These are phyloP conservation scores for Drosophila pseudotalamancana DNA, from an alignment of 2,888 invertebrate genomes.

Conservation along the genomic window DNA sequence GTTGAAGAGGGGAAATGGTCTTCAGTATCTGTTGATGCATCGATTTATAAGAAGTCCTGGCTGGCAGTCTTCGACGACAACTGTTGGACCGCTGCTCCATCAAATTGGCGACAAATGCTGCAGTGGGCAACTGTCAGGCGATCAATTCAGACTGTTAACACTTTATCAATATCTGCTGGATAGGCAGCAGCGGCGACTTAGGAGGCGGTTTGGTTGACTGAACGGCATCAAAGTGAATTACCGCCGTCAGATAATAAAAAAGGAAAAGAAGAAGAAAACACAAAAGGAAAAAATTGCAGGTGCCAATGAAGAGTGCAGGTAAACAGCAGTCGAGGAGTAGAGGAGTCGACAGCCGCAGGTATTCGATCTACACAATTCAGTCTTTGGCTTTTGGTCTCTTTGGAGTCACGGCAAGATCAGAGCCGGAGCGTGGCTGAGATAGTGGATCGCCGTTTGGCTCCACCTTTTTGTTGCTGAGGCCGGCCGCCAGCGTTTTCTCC, in stretches of 20 bases:
- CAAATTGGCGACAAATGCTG: constrained; percentile 60
- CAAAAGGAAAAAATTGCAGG: constrained; percentile 37
- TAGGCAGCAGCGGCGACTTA: constrained; percentile 33
- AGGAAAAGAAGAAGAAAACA: constrained; percentile 7
- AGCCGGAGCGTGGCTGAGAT: constrained; percentile 53
- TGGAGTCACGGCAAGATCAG: constrained; percentile 51
- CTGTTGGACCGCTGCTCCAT: constrained; percentile 48
- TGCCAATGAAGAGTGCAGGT: constrained; percentile 46
- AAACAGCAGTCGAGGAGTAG: constrained; percentile 2
- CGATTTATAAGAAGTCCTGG: constrained; percentile 37
- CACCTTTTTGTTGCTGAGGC: constrained; percentile 58
- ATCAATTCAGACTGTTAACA: constrained; percentile 55
- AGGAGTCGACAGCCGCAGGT: constrained; percentile 39
- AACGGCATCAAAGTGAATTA: constrained; percentile 51
- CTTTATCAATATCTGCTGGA: constrained; percentile 57
- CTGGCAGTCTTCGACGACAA: constrained; percentile 29
- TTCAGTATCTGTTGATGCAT: constrained; percentile 36
- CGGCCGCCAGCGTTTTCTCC: constrained; percentile 48
- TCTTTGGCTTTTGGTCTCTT: constrained; percentile 5
- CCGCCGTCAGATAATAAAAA: constrained; percentile 56
- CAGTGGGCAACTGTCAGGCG: constrained; percentile 20
- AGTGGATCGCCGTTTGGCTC: constrained; percentile 47
- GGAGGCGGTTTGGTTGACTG: constrained; percentile 58
- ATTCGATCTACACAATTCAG: constrained; percentile 26
- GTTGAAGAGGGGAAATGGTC: not conserved